phyloP scores from a whole-genome alignment of 2,888 invertebrate genomes.

The Lithophane socia region DNA sequence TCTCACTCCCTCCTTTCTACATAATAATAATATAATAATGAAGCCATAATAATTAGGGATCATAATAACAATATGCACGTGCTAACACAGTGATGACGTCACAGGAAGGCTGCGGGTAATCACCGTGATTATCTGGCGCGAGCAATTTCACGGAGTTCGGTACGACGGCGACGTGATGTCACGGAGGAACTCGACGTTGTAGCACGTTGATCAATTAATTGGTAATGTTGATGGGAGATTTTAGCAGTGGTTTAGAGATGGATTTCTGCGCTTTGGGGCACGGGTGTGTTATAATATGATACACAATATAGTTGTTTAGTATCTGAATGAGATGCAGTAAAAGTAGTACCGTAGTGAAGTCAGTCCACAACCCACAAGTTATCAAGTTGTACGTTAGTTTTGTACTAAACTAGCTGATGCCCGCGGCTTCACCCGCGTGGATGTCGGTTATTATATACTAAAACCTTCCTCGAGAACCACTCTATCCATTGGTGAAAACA shows the following conservation, averaged over 20 bases:
- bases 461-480: too few species aligned
- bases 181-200: constrained; percentile 1
- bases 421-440: too few species aligned
- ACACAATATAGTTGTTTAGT: background rate
- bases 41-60: constrained; percentile 32
- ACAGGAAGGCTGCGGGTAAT: constrained; percentile 25
- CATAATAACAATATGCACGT: constrained; percentile 14
- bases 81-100: constrained; percentile 24
- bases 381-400: too few species aligned
- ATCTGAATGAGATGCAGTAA: background rate
- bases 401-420: too few species aligned
- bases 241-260: background rate
- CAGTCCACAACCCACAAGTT: background rate
- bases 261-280: background rate
- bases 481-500: too few species aligned
- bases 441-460: too few species aligned
- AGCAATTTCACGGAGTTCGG: background rate
- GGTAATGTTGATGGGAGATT: background rate
- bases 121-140: constrained; percentile 7
- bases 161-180: constrained; percentile 15
- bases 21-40: constrained; percentile 24
- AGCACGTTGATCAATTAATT: constrained; percentile 2
- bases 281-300: background rate
- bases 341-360: background rate
- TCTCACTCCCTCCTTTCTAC: background rate